Conservation (phyloP, 2,113 vertebrate genomes). For the Amblyornis subalaris region DNA sequence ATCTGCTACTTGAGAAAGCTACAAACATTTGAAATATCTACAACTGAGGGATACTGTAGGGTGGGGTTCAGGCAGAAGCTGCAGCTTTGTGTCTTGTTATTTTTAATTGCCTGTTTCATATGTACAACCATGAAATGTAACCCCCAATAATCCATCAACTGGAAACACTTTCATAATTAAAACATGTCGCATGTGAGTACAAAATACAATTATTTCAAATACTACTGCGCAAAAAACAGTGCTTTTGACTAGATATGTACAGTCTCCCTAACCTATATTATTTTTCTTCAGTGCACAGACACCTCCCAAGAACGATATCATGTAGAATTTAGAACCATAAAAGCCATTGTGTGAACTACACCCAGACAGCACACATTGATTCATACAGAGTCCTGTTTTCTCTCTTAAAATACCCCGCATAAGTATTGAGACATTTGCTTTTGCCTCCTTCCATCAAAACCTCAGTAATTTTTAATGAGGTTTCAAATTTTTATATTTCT, state of each 20-base stretch:
- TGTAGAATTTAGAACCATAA: background rate
- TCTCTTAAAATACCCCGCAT: background rate
- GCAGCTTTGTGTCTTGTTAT: background rate
- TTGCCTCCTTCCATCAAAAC: constrained; percentile 12
- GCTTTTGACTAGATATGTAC: background rate
- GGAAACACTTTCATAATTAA: background rate
- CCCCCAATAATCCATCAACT: background rate
- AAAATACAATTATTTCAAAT: background rate
- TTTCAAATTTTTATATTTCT: background rate
- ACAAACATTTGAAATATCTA: background rate
- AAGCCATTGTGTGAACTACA: background rate
- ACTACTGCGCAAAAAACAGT: background rate
- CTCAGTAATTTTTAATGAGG: constrained; percentile 5
- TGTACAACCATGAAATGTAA: background rate
- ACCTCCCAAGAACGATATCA: background rate
- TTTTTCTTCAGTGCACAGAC: background rate
- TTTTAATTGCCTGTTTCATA: background rate
- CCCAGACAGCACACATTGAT: background rate
- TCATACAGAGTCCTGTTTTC: background rate
- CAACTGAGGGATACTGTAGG: background rate
- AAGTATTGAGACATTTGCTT: background rate
- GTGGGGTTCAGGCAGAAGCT: background rate
- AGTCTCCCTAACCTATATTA: background rate
- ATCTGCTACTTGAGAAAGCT: background rate
- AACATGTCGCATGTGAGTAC: background rate